Evolutionary conservation across 2,888 invertebrate species (phyloP), one percentile per base, ranked within the genome.

Genomic region (Stenchaetothrips biformis): DNA sequence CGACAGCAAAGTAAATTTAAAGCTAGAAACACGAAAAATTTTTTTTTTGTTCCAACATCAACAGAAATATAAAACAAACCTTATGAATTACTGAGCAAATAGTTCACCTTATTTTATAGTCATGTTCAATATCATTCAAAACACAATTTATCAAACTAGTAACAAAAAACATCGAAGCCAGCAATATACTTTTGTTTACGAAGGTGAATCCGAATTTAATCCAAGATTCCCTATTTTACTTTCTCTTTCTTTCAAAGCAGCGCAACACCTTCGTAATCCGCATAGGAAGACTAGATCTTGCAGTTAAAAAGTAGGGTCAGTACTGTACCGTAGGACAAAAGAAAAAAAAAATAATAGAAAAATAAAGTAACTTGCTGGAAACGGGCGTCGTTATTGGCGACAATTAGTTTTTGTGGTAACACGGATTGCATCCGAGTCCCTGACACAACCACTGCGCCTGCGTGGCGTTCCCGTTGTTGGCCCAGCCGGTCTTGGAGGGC

Each of bases 221-320:
- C 37, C 37, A 37, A 2, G 4, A 37, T 1, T 37, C 37, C 37
- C 37, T 37, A 37, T 37, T 37, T 37, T 37, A 37, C 37, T 37
- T 37, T 37, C 37, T 37, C 37, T 37, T 37, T 37, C 37, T 37
- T 37, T 37, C 37, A 37, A 37, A 37, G 37, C 37, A 37, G 37
- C 37, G 37, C 37, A 37, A 53, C 67, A 18, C 67, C 21, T 6
- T 21, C 21, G 67, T 21, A 21, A 18, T 67, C 67, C 21, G 21
- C 21, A 67, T 21, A 67, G 21, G 67, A 67, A 18, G 67, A 67
- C 67, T 67, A 67, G 67, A 67, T 67, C 67, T 67, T 67, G 67
- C n/a, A 21, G 67, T 67, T 21, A 67, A 67, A 67, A 67, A 37
- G 37, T 67, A 67, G n/a, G n/a, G 67, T 67, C 67, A 67, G 67